Conservation (phyloP, 2,797 vertebrate species). For the Urophycis tenuis region DNA sequence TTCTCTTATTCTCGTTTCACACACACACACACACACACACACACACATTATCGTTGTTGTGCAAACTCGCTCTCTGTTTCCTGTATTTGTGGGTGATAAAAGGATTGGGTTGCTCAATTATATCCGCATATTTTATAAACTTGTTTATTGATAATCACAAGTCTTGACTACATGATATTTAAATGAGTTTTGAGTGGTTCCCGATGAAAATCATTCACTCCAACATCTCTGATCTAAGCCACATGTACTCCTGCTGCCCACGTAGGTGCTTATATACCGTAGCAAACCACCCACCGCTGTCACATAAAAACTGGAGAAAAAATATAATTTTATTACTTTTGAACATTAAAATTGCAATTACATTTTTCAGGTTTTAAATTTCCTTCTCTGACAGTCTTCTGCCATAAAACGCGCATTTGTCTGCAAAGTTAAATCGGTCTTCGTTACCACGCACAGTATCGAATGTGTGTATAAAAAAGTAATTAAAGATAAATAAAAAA, state of each 20-base stretch:
- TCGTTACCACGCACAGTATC: not conserved
- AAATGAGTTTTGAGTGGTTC: constrained; percentile 6
- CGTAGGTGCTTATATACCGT: not conserved
- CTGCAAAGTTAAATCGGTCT: not conserved
- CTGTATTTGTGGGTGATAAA: constrained; percentile 23
- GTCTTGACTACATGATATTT: constrained; percentile 6
- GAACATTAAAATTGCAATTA: constrained; percentile 24
- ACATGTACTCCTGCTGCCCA: not conserved
- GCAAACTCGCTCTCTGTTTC: constrained; percentile 21
- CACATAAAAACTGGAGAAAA: not conserved
- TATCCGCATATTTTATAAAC: not conserved
- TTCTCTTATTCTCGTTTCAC: no score
- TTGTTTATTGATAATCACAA: constrained; percentile 15
- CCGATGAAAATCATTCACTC: not conserved
- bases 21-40: constrained; percentile 9
- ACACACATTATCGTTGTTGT: constrained; percentile 16
- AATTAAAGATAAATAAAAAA: not conserved
- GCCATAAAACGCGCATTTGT: not conserved
- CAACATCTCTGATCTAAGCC: not conserved
- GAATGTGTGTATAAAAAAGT: constrained; percentile 6
- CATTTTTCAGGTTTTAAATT: not conserved
- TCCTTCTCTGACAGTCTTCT: not conserved
- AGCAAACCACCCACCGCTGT: not conserved
- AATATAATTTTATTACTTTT: not conserved
- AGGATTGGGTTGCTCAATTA: constrained; percentile 26